These are phyloP conservation scores for Bufo bufo DNA, from an alignment of 2,113 vertebrate species.

Conservation along the genomic window DNA sequence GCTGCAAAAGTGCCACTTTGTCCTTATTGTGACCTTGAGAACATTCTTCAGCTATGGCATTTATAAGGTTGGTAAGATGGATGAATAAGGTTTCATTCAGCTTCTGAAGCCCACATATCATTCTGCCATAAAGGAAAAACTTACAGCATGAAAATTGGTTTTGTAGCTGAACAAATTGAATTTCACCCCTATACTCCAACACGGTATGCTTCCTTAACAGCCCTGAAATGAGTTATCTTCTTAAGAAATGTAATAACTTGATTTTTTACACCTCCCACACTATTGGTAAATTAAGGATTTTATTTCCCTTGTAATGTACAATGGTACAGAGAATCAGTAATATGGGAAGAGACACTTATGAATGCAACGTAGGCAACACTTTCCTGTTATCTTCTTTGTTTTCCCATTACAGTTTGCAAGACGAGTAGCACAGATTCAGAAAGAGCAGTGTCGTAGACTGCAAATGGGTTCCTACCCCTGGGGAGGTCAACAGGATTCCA, in stretches of 20 bases:
- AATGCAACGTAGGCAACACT: slow-evolving; percentile 30
- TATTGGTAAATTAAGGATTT: slow-evolving; percentile 53
- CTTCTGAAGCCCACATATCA: slow-evolving; percentile 57
- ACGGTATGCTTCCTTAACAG: slow-evolving; percentile 58
- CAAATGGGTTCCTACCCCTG: neutral
- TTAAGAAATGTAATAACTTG: slow-evolving; percentile 60
- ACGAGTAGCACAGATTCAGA: neutral
- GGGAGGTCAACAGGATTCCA: neutral
- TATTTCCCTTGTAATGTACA: slow-evolving; percentile 54
- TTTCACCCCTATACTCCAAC: slow-evolving; percentile 55
- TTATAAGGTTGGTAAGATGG: slow-evolving; percentile 57
- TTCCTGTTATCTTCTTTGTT: slow-evolving; percentile 22
- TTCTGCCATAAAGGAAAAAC: slow-evolving; percentile 58
- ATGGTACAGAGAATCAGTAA: slow-evolving; percentile 33
- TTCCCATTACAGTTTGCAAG: neutral
- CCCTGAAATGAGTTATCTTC: slow-evolving; percentile 59
- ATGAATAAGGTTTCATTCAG: slow-evolving; percentile 58
- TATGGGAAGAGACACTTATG: slow-evolving; percentile 39
- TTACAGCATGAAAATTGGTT: slow-evolving; percentile 59
- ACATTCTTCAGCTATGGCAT: slow-evolving; percentile 37
- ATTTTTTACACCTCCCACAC: slow-evolving; percentile 58
- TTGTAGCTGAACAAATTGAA: slow-evolving; percentile 60
- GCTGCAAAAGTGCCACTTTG: neutral
- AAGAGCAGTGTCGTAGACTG: neutral
- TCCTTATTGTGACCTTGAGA: slow-evolving; percentile 54